Base-by-base conservation (phyloP, 2,113 vertebrate species). In the Oceanites oceanicus region DNA sequence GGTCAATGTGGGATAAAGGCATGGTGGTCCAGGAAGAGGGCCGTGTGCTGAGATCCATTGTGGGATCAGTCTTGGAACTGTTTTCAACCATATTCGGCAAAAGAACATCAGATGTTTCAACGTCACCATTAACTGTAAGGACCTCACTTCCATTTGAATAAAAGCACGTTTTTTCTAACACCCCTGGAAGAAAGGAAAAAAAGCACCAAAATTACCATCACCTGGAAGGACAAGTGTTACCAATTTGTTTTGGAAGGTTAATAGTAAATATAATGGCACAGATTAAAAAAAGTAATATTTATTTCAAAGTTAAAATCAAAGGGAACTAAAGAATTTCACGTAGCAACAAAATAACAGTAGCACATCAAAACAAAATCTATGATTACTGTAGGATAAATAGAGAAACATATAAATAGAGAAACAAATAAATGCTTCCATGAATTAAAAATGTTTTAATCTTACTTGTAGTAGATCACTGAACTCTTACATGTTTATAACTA, bases 151-250 rank as follows among this genome's bases (percentile, higher is more conserved):
- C 97, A 76, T 98, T 98, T 79, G 97, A 97, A 86, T 98, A 97
- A 95, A 98, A 97, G 85, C 98, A 97, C 32, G 96, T 92, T 88
- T 98, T 98, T 87, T 98, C 98, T 88, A 98, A 94, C n/a, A 98
- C 95, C 62, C 99, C 99, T 99, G 94, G 49, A 97, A 94, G 66
- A 96, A 44, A 88, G 77, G 56, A 20, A 61, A 76, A 66, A 63
- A 79, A 63, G 3, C 13, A 88, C 2, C 15, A 50, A 38, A 80
- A 90, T 90, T 76, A 96, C 40, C 16, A 94, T 65, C 34, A 68
- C 15, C 32, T 49, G 36, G 21, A 94, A 78, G 22, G 40, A 20
- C 8, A 86, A 79, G 17, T 19, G 15, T 76, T 53, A 72, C 32
- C 20, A 53, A 50, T 44, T 52, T 61, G 8, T 56, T 74, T 42